These are phyloP conservation scores for Standfussiana lucernea DNA, from an alignment of 2,888 invertebrate genomes.

Conservation along the genomic window DNA sequence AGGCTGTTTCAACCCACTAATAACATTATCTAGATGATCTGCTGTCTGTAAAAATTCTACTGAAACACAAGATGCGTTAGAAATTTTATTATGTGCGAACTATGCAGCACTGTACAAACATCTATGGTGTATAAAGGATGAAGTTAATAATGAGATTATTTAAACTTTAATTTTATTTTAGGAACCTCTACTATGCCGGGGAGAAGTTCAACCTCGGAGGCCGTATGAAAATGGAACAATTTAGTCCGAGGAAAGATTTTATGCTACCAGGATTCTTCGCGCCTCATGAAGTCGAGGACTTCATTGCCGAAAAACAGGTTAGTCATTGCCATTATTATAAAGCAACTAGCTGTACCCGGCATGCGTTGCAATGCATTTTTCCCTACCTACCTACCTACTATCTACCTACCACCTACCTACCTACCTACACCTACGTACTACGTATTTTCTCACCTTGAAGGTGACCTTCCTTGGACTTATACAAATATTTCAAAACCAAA, in stretches of 20 bases:
- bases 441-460: too few species aligned
- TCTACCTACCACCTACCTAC: too few species aligned
- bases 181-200: conserved; percentile 95
- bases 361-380: too few species aligned
- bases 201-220: conserved; percentile 89
- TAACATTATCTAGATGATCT: neutral
- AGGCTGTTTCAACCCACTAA: neutral
- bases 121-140: neutral
- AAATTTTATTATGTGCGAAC: neutral
- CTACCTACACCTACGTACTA: too few species aligned
- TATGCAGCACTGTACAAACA: neutral
- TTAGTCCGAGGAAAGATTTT: conserved; percentile 93
- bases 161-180: conserved; percentile 60
- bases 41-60: neutral
- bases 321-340: conserved; percentile 62
- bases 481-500: too few species aligned
- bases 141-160: neutral
- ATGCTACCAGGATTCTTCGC: conserved; percentile 94
- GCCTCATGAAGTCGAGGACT: conserved; percentile 86
- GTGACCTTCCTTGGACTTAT: too few species aligned
- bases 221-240: conserved; percentile 92
- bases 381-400: too few species aligned
- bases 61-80: neutral
- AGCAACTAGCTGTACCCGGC: too few species aligned
- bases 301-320: conserved; percentile 83